Conservation (phyloP, 2,797 vertebrate species). For the Onychomys arenicola region DNA sequence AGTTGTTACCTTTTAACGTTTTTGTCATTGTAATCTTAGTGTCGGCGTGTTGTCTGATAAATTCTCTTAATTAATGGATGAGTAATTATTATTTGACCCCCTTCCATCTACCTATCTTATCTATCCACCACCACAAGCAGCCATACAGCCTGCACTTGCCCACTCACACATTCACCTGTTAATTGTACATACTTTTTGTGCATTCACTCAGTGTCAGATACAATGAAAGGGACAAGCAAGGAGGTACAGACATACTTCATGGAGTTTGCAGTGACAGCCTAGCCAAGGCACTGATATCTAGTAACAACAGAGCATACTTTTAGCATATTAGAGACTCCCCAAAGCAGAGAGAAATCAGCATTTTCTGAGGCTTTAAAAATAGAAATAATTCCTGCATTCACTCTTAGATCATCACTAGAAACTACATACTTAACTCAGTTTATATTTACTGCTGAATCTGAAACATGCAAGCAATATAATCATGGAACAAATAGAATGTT, state of each 20-base stretch:
- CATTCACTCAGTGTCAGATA: not conserved
- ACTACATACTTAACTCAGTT: constrained; percentile 57
- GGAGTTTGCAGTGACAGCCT: not conserved
- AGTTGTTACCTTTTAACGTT: not conserved
- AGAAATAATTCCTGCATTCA: constrained; percentile 18
- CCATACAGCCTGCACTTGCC: not conserved
- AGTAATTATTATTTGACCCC: not conserved
- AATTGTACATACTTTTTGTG: not conserved
- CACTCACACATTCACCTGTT: not conserved
- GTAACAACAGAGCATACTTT: not conserved
- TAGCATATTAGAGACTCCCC: constrained; percentile 27
- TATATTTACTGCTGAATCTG: constrained; percentile 40
- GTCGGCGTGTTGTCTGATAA: not conserved
- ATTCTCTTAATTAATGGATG: not conserved
- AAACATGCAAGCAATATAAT: constrained; percentile 34
- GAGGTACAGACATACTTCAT: not conserved
- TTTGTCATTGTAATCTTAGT: not conserved
- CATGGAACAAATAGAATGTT: constrained; percentile 37
- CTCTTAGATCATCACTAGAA: not conserved
- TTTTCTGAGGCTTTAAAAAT: constrained; percentile 19
- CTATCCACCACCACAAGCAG: not conserved
- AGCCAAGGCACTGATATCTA: not conserved
- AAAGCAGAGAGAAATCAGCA: constrained; percentile 11
- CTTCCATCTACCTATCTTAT: not conserved
- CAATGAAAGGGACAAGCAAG: not conserved